Evolutionary conservation across 2,113 vertebrate genomes (phyloP).

Genomic region (Datnioides undecimradiatus): DNA sequence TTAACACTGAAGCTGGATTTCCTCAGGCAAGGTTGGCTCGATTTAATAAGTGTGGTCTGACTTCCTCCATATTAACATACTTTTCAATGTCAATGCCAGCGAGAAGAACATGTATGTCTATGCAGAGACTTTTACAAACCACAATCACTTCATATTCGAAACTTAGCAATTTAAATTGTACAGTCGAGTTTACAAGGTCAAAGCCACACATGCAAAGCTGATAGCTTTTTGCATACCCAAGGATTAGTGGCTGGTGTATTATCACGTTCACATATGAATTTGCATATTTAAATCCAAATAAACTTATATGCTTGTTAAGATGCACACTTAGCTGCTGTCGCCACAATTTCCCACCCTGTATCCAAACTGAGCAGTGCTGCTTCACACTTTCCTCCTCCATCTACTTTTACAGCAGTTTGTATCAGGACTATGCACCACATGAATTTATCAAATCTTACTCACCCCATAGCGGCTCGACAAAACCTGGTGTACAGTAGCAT

Average conservation of each 20-base stretch:
- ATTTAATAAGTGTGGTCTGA: too few species aligned
- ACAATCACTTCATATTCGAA: not conserved
- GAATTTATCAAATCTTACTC: conserved; percentile 58
- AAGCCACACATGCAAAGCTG: not conserved
- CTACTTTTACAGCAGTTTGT: not conserved
- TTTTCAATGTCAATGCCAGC: not conserved
- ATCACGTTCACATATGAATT: not conserved
- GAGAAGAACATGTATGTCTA: not conserved
- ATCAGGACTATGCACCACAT: not conserved
- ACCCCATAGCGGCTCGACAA: conserved; percentile 91
- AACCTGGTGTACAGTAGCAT: conserved; percentile 91
- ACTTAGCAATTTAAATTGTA: not conserved
- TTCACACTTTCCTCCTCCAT: not conserved
- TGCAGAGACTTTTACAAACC: not conserved
- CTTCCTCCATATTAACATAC: not conserved
- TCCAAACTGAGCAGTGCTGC: not conserved
- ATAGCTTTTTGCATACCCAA: not conserved
- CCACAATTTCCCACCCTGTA: not conserved
- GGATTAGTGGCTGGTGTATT: not conserved
- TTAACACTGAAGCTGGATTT: too few species aligned
- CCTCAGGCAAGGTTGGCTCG: too few species aligned
- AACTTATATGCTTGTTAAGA: not conserved
- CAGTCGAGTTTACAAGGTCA: not conserved
- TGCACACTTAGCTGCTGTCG: not conserved
- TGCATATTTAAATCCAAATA: not conserved